Base-by-base conservation (phyloP, 2,888 invertebrate species). In the Trissonchulus sp. region DNA sequence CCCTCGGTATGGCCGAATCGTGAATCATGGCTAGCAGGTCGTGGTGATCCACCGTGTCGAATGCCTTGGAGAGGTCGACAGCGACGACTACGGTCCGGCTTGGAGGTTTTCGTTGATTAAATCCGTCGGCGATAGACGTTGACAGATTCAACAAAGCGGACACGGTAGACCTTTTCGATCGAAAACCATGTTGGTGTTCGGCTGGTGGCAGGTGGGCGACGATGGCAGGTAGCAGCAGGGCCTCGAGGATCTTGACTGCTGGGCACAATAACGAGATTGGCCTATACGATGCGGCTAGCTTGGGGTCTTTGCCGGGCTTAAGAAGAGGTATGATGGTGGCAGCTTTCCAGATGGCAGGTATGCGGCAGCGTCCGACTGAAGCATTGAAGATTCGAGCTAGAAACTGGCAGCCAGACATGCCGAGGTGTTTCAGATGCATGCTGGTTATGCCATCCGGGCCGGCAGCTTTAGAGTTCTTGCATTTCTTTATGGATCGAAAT, bases 181-280 rank as follows among this genome's bases (percentile, higher is more conserved):
- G 65, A n/a, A 65, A 65, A 31, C 65, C 65, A n/a, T 65, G 65
- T 65, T 65, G 65, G 31, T 65, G 65, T 34, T n/a, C n/a, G n/a
- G n/a, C n/a, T n/a, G n/a, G n/a, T n/a, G n/a, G n/a, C n/a, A n/a
- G n/a, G n/a, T n/a, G n/a, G n/a, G n/a, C n/a, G n/a, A n/a, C n/a
- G n/a, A n/a, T n/a, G n/a, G n/a, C n/a, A n/a, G n/a, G n/a, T n/a
- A n/a, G n/a, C n/a, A n/a, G n/a, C n/a, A n/a, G n/a, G n/a, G n/a
- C n/a, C n/a, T n/a, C n/a, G n/a, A 65, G 18, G 65, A 65, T 8
- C 31, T 15, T 65, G 15, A 34, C 65, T 31, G 65, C 65, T 15
- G 65, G 65, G 31, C 31, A 65, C 31, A 65, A 30, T 31, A 65
- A 34, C 31, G 65, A 65, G 28, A 65, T 65, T 15, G 65, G 65